phyloP scores from a whole-genome alignment of 1,140 invertebrate species.

The Dinoponera quadriceps region DNA sequence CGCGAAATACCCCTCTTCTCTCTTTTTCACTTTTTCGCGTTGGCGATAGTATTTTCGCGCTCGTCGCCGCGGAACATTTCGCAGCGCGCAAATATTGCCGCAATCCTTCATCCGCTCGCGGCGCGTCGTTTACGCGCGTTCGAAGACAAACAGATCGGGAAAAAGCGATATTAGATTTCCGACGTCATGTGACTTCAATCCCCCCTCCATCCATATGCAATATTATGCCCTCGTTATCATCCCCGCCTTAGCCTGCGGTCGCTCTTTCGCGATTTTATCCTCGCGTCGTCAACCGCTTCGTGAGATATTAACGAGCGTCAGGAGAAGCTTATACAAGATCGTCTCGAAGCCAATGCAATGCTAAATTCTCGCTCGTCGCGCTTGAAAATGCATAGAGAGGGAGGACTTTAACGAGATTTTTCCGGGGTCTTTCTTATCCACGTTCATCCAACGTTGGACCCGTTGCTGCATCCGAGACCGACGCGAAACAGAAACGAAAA shows the following conservation, averaged over 20 bases:
- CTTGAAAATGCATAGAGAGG: conserved; percentile 23
- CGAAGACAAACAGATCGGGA: conserved; percentile 40
- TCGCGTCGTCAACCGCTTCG: neutral
- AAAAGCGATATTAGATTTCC: conserved; percentile 30
- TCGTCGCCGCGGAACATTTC: neutral
- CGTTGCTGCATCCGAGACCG: neutral
- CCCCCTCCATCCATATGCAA: conserved; percentile 13
- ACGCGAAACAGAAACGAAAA: neutral
- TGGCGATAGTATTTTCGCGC: too few species aligned
- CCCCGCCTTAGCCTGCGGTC: too few species aligned
- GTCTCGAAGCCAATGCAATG: neutral
- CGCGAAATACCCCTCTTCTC: neutral
- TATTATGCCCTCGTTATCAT: too few species aligned
- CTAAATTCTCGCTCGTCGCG: neutral
- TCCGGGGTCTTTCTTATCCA: conserved; percentile 10
- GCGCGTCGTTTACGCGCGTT: conserved; percentile 30
- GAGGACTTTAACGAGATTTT: neutral
- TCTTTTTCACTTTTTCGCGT: too few species aligned
- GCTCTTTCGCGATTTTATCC: neutral
- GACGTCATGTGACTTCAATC: conserved; percentile 23
- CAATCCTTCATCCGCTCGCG: neutral
- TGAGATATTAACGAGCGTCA: conserved; percentile 11
- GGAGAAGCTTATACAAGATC: neutral
- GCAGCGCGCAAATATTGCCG: neutral
- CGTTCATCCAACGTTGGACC: neutral